These are phyloP conservation scores for Hippoglossus stenolepis DNA, from an alignment of 2,113 vertebrate genomes.

Conservation along the genomic window DNA sequence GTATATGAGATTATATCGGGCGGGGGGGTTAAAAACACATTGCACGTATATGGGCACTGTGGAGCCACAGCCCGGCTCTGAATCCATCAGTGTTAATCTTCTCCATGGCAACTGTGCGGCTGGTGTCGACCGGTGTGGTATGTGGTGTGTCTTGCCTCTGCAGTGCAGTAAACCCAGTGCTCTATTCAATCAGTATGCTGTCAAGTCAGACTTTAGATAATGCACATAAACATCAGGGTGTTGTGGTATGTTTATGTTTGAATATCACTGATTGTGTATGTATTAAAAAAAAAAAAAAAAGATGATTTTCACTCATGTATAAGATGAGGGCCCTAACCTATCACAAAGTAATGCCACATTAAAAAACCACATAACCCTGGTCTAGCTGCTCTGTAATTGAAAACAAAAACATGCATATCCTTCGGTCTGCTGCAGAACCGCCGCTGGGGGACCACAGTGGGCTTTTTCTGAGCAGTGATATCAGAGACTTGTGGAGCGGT, in stretches of 20 bases:
- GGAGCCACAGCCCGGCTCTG: constrained; percentile 60
- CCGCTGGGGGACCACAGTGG: constrained; percentile 33
- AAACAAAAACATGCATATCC: constrained; percentile 72
- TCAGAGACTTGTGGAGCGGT: constrained; percentile 59
- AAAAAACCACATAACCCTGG: constrained; percentile 50
- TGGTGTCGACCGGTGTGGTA: constrained; percentile 63
- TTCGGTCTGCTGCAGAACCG: constrained; percentile 70
- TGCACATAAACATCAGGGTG: constrained; percentile 70
- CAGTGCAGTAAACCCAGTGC: constrained; percentile 72
- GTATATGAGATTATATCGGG: constrained; percentile 42
- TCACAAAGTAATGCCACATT: constrained; percentile 63
- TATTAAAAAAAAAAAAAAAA: constrained; percentile 39
- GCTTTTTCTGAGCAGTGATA: constrained; percentile 37
- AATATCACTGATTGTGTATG: constrained; percentile 69
- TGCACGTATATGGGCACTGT: constrained; percentile 63
- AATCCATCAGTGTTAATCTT: constrained; percentile 78
- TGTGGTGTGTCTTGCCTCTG: constrained; percentile 67
- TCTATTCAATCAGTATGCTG: constrained; percentile 71
- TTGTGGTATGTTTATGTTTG: constrained; percentile 67
- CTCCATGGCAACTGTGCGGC: constrained; percentile 75
- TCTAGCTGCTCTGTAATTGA: constrained; percentile 68
- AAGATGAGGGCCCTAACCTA: constrained; percentile 54
- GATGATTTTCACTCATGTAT: constrained; percentile 47
- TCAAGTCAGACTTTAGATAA: constrained; percentile 66
- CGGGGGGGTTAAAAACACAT: constrained; percentile 35